A percentile compares a stretch with the other conserved stretches of the same genome.
These are phyloP conservation scores for Yponomeuta plumbellus DNA, from an alignment of 2,888 invertebrate genomes.

Conservation along the genomic window DNA sequence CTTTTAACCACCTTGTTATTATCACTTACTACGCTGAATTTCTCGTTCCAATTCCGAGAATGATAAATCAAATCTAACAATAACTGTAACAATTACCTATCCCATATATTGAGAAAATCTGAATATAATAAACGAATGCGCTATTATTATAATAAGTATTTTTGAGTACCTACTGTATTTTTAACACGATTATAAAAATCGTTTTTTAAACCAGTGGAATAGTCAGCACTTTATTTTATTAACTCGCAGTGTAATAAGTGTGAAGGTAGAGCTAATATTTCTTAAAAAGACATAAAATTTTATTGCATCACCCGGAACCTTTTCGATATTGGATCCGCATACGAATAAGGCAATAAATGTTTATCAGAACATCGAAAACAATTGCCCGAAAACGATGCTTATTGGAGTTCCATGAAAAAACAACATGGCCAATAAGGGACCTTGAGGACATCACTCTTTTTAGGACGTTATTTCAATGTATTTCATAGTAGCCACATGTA, in stretches of 20 bases:
- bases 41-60: too few relatives aligned
- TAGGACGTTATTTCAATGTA: neutral
- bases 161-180: too few relatives aligned
- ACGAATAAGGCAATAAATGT: constrained; percentile 67
- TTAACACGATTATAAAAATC: neutral
- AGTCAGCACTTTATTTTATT: neutral
- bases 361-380: constrained; percentile 64
- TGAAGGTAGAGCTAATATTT: constrained; percentile 35
- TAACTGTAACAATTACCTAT: too few relatives aligned
- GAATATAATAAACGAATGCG: too few relatives aligned
- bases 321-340: constrained; percentile 62
- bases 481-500: neutral
- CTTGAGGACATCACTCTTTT: neutral
- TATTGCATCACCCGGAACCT: constrained; percentile 56
- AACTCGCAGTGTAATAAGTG: neutral
- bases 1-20: neutral
- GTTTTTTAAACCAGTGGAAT: neutral
- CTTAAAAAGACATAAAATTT: constrained; percentile 56
- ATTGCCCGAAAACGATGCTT: constrained; percentile 54
- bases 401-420: constrained; percentile 36
- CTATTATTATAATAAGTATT: too few relatives aligned
- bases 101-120: too few relatives aligned
- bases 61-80: too few relatives aligned
- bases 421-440: neutral
- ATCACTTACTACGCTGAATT: neutral